phyloP scores from a whole-genome alignment of 2,113 vertebrate genomes.

The Psilopogon haemacephalus region DNA sequence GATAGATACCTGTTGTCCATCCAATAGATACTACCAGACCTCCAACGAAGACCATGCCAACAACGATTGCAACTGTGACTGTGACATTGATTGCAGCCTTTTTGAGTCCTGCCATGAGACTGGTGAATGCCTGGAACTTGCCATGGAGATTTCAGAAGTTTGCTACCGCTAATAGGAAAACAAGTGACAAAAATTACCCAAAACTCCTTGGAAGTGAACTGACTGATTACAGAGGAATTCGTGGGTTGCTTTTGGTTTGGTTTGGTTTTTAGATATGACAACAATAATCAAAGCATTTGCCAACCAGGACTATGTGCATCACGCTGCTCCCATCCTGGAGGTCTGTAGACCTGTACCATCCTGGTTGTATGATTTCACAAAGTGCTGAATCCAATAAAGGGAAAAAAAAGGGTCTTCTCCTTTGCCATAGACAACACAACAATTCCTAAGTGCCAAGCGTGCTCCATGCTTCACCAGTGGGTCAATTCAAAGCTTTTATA shows the following conservation, averaged over 20 bases:
- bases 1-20: constrained; percentile 76
- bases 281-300: constrained; percentile 3
- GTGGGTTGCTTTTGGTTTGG: neutral
- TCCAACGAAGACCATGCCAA: constrained; percentile 46
- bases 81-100: constrained; percentile 79
- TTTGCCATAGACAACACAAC: constrained; percentile 11
- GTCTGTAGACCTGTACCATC: neutral
- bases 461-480: neutral
- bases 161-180: constrained; percentile 73
- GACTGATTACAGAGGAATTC: neutral
- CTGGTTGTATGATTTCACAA: constrained; percentile 44
- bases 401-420: constrained; percentile 6
- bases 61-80: constrained; percentile 76
- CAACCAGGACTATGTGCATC: constrained; percentile 21
- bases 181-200: neutral
- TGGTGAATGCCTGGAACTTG: constrained; percentile 80
- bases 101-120: constrained; percentile 81
- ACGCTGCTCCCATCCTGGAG: constrained; percentile 23
- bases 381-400: constrained; percentile 46
- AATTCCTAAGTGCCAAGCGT: constrained; percentile 48
- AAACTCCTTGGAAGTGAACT: neutral
- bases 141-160: constrained; percentile 84
- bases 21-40: constrained; percentile 76
- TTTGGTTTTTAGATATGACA: neutral
- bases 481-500: constrained; percentile 38